These are phyloP conservation scores for Drosophila nigrodunni DNA, from an alignment of 1,140 invertebrate genomes.

Conservation along the genomic window DNA sequence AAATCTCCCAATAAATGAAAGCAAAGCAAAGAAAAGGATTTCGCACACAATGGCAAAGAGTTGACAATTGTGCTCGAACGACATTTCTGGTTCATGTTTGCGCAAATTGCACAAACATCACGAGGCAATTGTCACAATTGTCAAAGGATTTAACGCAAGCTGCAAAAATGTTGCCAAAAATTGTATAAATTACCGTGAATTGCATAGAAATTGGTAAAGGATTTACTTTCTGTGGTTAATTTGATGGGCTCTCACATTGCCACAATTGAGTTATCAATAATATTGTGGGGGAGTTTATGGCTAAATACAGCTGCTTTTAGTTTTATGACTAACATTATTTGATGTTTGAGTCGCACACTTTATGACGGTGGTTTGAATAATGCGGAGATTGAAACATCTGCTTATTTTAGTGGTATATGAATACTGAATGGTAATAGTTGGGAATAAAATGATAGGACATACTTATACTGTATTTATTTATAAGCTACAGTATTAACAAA, in stretches of 20 bases:
- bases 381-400: constrained; percentile 16
- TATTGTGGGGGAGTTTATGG: constrained; percentile 47
- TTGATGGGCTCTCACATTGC: constrained; percentile 28
- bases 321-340: constrained; percentile 19
- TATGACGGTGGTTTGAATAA: not conserved
- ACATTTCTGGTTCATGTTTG: constrained; percentile 69
- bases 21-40: constrained; percentile 47
- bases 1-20: constrained; percentile 14
- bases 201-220: constrained; percentile 41
- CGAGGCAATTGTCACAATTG: constrained; percentile 49
- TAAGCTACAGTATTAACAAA: too few species aligned
- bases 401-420: not conserved
- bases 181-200: constrained; percentile 50
- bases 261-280: constrained; percentile 49
- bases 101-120: constrained; percentile 56
- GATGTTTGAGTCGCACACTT: constrained; percentile 20
- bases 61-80: constrained; percentile 24
- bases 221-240: constrained; percentile 8
- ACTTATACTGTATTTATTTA: too few species aligned
- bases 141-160: constrained; percentile 51
- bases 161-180: constrained; percentile 65
- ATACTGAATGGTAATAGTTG: too few species aligned
- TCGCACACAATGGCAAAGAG: constrained; percentile 11
- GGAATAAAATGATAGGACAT: too few species aligned
- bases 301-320: constrained; percentile 62